Conservation (phyloP, 2,113 vertebrate species). For the Leptosomus discolor region DNA sequence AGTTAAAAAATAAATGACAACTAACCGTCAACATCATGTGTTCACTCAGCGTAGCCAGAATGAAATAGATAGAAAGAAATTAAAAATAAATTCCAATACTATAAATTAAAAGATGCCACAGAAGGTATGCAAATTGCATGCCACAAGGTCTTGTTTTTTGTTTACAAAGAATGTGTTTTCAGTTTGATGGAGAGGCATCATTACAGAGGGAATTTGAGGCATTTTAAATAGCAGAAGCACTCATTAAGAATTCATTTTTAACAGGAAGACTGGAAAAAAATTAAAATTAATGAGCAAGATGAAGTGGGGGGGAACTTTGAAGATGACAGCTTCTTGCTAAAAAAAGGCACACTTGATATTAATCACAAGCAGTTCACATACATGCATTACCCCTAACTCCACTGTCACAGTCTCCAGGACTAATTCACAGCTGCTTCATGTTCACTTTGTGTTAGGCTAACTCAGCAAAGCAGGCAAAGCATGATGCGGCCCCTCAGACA, state of each 20-base stretch:
- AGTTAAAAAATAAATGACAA: background rate
- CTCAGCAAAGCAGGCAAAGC: background rate
- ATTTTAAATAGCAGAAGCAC: conserved; percentile 59
- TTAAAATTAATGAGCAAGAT: conserved; percentile 71
- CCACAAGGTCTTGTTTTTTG: conserved; percentile 59
- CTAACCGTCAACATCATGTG: conserved; percentile 7
- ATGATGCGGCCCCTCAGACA: background rate
- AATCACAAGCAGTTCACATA: conserved; percentile 34
- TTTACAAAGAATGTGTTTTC: conserved; percentile 58
- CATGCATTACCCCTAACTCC: background rate
- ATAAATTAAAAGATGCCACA: conserved; percentile 65
- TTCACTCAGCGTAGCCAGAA: conserved; percentile 72
- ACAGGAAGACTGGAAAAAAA: conserved; percentile 56
- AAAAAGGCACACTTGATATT: conserved; percentile 47
- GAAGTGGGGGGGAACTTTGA: conserved; percentile 30
- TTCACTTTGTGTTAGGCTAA: background rate
- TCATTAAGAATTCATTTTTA: conserved; percentile 72
- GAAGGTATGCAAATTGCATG: conserved; percentile 61
- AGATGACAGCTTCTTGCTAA: conserved; percentile 57
- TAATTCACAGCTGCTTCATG: background rate
- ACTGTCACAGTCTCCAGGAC: background rate
- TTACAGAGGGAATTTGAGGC: conserved; percentile 59
- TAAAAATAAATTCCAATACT: conserved; percentile 40
- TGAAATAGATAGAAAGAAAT: conserved; percentile 69
- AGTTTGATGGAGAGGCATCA: conserved; percentile 70